Evolutionary conservation across 2,797 vertebrate species (phyloP).

Genomic region (Sebastes ruberrimus): DNA sequence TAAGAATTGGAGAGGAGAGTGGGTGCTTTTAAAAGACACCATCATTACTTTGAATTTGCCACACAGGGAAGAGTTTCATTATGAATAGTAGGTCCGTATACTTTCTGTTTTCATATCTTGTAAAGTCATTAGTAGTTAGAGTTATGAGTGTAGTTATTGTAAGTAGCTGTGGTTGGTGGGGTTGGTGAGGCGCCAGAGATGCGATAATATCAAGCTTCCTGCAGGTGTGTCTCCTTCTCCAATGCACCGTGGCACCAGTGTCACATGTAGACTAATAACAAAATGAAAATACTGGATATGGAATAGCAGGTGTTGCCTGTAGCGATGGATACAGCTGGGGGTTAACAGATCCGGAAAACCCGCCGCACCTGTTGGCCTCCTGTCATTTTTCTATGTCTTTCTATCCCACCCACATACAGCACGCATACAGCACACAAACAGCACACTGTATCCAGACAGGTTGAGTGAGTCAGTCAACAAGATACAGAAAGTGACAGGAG

Average conservation of each 20-base stretch:
- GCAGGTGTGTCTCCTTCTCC: background rate
- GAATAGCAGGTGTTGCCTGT: background rate
- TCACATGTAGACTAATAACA: background rate
- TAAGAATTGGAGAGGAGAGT: conserved; percentile 36
- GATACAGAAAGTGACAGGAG: conserved; percentile 13
- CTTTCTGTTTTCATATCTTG: background rate
- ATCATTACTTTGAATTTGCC: background rate
- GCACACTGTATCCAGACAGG: conserved; percentile 15
- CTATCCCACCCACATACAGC: background rate
- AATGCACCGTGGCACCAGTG: background rate
- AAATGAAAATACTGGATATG: conserved; percentile 1
- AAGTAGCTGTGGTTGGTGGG: background rate
- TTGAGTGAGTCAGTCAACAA: conserved; percentile 25
- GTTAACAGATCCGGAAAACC: conserved; percentile 1
- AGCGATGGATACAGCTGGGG: background rate
- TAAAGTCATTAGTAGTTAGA: background rate
- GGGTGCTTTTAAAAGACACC: background rate
- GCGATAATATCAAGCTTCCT: background rate
- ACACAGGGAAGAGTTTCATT: background rate
- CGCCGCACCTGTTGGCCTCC: conserved; percentile 27
- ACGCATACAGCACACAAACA: background rate
- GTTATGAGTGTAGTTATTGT: background rate
- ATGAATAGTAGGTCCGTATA: background rate
- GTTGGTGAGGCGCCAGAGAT: background rate
- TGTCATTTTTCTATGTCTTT: background rate